Conservation (phyloP, 2,888 invertebrate species). For the Polietes domitor region DNA sequence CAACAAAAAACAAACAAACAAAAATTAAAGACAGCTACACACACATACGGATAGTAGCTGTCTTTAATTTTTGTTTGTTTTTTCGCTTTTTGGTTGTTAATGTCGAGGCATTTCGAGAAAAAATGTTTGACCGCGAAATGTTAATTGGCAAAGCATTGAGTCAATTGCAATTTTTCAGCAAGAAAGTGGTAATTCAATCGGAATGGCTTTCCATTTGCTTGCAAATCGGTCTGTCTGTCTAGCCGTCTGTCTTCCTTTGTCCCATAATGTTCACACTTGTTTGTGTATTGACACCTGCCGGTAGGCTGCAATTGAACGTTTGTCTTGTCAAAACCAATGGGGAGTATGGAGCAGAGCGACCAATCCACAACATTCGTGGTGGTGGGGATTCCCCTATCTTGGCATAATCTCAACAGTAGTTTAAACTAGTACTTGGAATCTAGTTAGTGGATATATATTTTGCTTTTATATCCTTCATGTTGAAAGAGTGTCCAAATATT, state of each 20-base stretch:
- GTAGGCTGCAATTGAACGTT: neutral
- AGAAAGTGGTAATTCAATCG: neutral
- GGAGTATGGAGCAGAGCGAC: no score
- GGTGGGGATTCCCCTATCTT: no score
- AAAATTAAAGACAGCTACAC: no score
- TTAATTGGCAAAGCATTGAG: constrained; percentile 7
- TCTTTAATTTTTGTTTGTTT: neutral
- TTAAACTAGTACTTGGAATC: no score
- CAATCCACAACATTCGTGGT: no score
- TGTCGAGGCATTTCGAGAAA: neutral
- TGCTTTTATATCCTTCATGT: no score
- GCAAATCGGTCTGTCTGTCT: no score
- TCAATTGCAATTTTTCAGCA: neutral
- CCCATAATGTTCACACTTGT: neutral
- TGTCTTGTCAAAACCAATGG: neutral
- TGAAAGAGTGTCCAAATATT: no score
- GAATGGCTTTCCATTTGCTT: constrained; percentile 13
- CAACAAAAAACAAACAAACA: no score
- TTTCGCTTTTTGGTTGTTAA: neutral
- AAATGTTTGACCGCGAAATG: constrained; percentile 28
- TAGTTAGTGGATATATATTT: no score
- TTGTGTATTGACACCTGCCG: constrained; percentile 19
- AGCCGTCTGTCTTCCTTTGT: neutral
- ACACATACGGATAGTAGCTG: no score
- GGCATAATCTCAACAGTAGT: no score